These are phyloP conservation scores for Alitta virens DNA, from an alignment of 2,888 invertebrate species.

Conservation along the genomic window DNA sequence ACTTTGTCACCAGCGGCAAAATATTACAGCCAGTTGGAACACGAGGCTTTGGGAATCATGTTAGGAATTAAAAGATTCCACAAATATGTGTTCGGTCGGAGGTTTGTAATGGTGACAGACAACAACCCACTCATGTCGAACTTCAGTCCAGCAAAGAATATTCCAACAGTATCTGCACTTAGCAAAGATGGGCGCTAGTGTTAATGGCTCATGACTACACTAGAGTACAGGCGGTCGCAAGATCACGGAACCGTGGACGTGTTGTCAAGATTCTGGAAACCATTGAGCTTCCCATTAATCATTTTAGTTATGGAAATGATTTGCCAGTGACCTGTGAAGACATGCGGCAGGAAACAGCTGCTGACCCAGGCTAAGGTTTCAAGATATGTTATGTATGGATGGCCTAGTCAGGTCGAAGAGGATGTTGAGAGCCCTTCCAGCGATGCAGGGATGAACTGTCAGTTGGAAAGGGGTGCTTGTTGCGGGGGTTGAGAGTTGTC, in stretches of 20 bases:
- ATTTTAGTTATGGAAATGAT: neutral
- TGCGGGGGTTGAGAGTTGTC: conserved; percentile 7
- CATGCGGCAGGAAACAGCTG: neutral
- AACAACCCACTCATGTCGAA: conserved; percentile 54
- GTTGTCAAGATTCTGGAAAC: conserved; percentile 36
- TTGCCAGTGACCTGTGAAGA: neutral
- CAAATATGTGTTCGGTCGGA: conserved; percentile 51
- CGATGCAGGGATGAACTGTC: conserved; percentile 2
- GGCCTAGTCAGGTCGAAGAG: neutral
- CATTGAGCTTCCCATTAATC: neutral
- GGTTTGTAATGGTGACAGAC: conserved; percentile 55
- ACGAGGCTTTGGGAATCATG: conserved; percentile 51
- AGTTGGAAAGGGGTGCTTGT: conserved; percentile 7
- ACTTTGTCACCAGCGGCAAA: conserved; percentile 54
- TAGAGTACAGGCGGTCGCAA: conserved; percentile 38
- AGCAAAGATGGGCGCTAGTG: conserved; percentile 40
- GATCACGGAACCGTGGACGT: conserved; percentile 46
- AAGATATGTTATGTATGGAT: neutral
- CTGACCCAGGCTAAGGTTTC: neutral
- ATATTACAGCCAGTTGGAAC: conserved; percentile 50
- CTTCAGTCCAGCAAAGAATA: conserved; percentile 40
- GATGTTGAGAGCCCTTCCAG: neutral
- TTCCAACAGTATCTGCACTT: conserved; percentile 39
- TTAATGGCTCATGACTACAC: conserved; percentile 49
- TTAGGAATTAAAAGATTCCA: conserved; percentile 55